These are phyloP conservation scores for Margaritifera margaritifera DNA, from an alignment of 2,888 invertebrate species.

Conservation along the genomic window DNA sequence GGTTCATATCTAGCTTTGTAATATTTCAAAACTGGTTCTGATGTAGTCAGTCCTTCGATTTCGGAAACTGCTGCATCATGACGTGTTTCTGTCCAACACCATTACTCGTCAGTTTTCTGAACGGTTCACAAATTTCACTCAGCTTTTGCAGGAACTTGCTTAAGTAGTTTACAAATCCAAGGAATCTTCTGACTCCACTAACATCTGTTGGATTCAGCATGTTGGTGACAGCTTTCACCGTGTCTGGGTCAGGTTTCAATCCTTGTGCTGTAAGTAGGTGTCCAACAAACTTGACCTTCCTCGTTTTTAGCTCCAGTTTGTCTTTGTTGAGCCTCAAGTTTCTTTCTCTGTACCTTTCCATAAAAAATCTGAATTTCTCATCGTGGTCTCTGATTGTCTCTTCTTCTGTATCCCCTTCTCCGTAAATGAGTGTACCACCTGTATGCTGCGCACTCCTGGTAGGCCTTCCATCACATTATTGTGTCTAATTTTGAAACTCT, in stretches of 20 bases:
- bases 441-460: slow-evolving; percentile 29
- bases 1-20: slow-evolving; percentile 19
- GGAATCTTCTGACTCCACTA: slow-evolving; percentile 35
- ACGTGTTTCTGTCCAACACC: slow-evolving; percentile 6
- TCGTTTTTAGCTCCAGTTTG: slow-evolving; percentile 27
- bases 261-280: no score
- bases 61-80: slow-evolving; percentile 3
- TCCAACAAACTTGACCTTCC: no score
- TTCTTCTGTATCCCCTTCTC: slow-evolving; percentile 25
- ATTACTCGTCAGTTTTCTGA: slow-evolving; percentile 22
- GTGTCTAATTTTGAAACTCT: slow-evolving; percentile 34
- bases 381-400: slow-evolving; percentile 33
- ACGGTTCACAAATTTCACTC: slow-evolving; percentile 31
- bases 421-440: slow-evolving; percentile 41
- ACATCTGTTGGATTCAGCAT: slow-evolving; percentile 42
- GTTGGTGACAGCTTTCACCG: slow-evolving; percentile 30
- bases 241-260: slow-evolving; percentile 30
- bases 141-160: slow-evolving; percentile 41
- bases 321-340: slow-evolving; percentile 20
- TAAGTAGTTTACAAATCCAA: slow-evolving; percentile 40
- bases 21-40: slow-evolving; percentile 15
- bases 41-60: background rate
- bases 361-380: slow-evolving; percentile 18
- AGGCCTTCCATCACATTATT: slow-evolving; percentile 37
- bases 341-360: slow-evolving; percentile 28